A percentile compares a stretch with the other conserved stretches of the same genome.
phyloP scores from a whole-genome alignment of 2,797 vertebrate species.

The Capromys pilorides region DNA sequence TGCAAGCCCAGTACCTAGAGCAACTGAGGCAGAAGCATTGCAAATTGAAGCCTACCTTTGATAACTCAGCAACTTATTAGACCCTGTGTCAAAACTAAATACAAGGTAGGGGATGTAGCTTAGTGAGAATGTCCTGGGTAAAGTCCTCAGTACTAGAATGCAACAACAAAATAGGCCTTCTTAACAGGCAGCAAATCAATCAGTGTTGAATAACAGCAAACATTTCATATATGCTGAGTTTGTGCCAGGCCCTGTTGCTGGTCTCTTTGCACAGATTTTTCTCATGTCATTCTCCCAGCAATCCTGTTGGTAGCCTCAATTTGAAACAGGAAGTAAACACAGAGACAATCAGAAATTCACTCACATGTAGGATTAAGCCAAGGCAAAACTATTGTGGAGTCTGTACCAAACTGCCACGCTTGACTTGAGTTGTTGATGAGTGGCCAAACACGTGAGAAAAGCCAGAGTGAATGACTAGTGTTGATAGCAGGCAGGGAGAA shows the following conservation, averaged over 20 bases:
- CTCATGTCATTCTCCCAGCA: background rate
- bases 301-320: background rate
- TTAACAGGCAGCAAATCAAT: background rate
- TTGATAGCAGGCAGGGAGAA: background rate
- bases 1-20: background rate
- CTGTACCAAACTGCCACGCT: background rate
- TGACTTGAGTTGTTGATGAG: background rate
- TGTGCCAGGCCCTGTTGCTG: background rate
- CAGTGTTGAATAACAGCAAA: background rate
- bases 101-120: background rate
- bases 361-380: background rate
- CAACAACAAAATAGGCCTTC: background rate
- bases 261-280: background rate
- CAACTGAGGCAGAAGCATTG: background rate
- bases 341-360: background rate
- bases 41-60: background rate
- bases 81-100: background rate
- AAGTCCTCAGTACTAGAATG: background rate
- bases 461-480: constrained; percentile 26
- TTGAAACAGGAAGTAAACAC: constrained; percentile 20
- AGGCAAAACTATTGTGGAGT: constrained; percentile 1
- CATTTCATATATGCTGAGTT: background rate
- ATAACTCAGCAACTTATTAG: background rate
- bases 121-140: background rate
- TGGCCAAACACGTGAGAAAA: background rate